These are phyloP conservation scores for Perognathus longimembris DNA, from an alignment of 2,113 vertebrate species.

Conservation along the genomic window DNA sequence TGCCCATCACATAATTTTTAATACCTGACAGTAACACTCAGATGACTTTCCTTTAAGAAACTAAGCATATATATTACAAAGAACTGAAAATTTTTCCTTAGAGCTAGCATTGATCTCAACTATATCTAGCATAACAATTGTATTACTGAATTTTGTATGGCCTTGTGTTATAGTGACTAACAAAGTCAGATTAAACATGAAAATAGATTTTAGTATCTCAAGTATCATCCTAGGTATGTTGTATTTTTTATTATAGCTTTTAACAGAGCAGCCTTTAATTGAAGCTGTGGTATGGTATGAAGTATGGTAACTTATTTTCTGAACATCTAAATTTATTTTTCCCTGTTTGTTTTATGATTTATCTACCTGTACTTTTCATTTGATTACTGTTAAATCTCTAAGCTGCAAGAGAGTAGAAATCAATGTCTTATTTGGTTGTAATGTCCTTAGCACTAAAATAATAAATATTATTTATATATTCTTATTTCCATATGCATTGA, in stretches of 20 bases:
- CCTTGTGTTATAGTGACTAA: neutral
- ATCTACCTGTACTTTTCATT: neutral
- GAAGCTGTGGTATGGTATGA: too few relatives aligned
- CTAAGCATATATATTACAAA: neutral
- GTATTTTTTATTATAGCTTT: constrained; percentile 10
- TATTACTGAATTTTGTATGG: neutral
- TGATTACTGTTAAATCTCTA: too few relatives aligned
- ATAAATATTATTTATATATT: too few relatives aligned
- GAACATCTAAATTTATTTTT: neutral
- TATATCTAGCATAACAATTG: neutral
- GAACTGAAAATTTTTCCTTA: constrained; percentile 20
- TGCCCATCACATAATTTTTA: neutral
- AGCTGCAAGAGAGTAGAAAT: too few relatives aligned
- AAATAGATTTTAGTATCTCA: neutral
- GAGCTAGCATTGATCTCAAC: neutral
- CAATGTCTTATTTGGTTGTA: too few relatives aligned
- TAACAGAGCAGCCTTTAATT: neutral
- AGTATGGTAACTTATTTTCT: constrained; percentile 49
- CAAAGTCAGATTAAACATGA: constrained; percentile 39
- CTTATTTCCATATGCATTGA: too few relatives aligned
- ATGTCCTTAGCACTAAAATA: too few relatives aligned
- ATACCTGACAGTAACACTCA: neutral
- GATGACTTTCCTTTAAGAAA: neutral
- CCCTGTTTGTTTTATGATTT: constrained; percentile 18
- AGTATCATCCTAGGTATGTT: neutral